Conservation (phyloP, 2,113 vertebrate species). For the Ameiurus melas region DNA sequence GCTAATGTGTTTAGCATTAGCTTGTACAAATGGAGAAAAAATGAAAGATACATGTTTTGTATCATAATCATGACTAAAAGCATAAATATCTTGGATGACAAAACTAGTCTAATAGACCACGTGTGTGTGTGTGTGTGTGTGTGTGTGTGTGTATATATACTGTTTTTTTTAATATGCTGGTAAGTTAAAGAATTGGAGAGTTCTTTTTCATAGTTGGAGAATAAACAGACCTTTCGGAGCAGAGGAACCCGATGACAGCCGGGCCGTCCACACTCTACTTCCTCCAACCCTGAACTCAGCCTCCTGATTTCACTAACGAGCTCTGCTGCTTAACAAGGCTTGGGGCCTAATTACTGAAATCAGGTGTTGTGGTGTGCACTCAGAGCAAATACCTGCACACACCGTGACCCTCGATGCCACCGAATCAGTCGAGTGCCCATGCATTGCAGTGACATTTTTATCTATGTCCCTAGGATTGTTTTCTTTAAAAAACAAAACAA, state of each 20-base stretch:
- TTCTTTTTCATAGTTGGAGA: background rate
- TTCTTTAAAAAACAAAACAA: background rate
- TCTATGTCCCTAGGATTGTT: background rate
- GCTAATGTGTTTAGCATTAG: too few species aligned
- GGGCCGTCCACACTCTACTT: background rate
- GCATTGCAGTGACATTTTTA: background rate
- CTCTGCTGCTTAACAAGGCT: conserved; percentile 11
- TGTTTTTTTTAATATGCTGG: too few species aligned
- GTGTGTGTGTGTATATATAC: too few species aligned
- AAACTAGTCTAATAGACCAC: background rate
- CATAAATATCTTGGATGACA: background rate
- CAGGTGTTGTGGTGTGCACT: background rate
- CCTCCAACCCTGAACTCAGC: conserved; percentile 17
- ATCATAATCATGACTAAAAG: too few species aligned
- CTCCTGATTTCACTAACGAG: conserved; percentile 34
- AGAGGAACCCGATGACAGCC: background rate
- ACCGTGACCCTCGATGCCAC: conserved; percentile 8
- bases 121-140: too few species aligned
- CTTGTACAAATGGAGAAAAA: too few species aligned
- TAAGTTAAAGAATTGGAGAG: background rate
- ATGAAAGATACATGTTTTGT: too few species aligned
- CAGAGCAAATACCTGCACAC: conserved; percentile 2
- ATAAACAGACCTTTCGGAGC: background rate
- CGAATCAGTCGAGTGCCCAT: background rate
- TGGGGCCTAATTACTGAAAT: conserved; percentile 22